Percentiles rank a stretch among this genome's conserved stretches.
phyloP scores from a whole-genome alignment of 2,888 invertebrate species.

The Ischnus inquisitorius region DNA sequence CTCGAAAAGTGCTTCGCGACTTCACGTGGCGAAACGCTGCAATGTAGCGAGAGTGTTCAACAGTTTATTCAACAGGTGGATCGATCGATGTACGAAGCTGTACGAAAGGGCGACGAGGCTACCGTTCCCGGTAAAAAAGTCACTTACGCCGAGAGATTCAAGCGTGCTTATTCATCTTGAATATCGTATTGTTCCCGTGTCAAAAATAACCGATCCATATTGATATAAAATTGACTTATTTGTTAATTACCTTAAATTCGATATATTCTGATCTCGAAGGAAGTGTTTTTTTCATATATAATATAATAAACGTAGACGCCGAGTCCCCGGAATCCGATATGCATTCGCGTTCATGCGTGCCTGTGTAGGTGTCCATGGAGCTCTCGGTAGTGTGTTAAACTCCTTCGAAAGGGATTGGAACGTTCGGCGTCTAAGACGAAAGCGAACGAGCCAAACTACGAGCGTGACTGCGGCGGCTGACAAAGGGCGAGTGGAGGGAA shows the following conservation, averaged over 20 bases:
- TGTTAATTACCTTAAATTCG: too few relatives aligned
- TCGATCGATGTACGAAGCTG: conserved; percentile 69
- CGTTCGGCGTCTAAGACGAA: conserved; percentile 80
- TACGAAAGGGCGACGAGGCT: conserved; percentile 48
- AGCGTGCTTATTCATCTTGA: conserved; percentile 62
- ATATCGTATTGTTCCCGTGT: conserved; percentile 20
- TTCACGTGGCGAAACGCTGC: conserved; percentile 68
- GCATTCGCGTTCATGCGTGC: background rate
- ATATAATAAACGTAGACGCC: too few relatives aligned
- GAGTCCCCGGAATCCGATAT: too few relatives aligned
- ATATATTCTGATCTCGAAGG: too few relatives aligned
- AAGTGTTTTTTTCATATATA: too few relatives aligned
- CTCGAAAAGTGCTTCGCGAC: conserved; percentile 71
- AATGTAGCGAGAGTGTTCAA: conserved; percentile 71
- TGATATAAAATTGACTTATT: background rate
- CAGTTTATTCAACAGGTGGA: conserved; percentile 75
- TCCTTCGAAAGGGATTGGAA: background rate
- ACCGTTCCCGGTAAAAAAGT: conserved; percentile 63
- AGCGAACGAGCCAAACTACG: conserved; percentile 24
- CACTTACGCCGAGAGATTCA: conserved; percentile 73
- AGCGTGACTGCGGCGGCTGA: conserved; percentile 46
- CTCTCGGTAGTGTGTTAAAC: conserved; percentile 4
- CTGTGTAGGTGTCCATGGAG: background rate
- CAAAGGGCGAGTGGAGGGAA: conserved; percentile 54
- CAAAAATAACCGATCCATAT: background rate